Evolutionary conservation across 1,140 invertebrate genomes (phyloP).

Genomic region (Drosophila saltans): DNA sequence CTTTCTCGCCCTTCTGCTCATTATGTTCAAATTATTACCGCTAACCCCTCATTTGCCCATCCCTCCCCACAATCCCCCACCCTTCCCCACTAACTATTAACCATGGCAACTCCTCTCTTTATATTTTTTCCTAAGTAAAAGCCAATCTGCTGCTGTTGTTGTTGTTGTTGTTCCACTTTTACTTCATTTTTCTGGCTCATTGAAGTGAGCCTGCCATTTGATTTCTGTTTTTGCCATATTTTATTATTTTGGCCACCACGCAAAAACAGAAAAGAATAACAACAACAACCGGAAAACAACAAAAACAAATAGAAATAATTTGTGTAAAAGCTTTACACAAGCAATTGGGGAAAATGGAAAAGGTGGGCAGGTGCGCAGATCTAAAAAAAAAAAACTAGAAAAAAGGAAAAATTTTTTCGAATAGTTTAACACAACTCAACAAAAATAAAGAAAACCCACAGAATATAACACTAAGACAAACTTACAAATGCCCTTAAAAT

Average conservation of each 20-base stretch:
- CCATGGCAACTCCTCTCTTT: constrained; percentile 41
- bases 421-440: constrained; percentile 54
- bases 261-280: constrained; percentile 19
- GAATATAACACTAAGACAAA: background rate
- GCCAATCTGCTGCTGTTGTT: constrained; percentile 28
- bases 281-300: background rate
- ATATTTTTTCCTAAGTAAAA: constrained; percentile 3
- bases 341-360: constrained; percentile 5
- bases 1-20: constrained; percentile 46
- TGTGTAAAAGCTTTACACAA: constrained; percentile 60
- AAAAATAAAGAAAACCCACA: constrained; percentile 12
- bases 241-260: constrained; percentile 57
- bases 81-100: background rate
- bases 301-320: constrained; percentile 59
- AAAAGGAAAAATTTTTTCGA: constrained; percentile 31
- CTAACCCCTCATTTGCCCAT: background rate
- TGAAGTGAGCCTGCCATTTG: constrained; percentile 58
- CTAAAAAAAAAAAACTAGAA: constrained; percentile 21
- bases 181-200: constrained; percentile 27
- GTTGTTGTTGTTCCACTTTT: constrained; percentile 14
- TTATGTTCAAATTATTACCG: constrained; percentile 31
- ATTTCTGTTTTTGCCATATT: constrained; percentile 67
- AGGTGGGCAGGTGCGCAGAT: constrained; percentile 6
- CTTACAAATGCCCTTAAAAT: background rate
- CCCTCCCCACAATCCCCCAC: too few species aligned